Base-by-base conservation (phyloP, 1,140 invertebrate species). In the Sycophaga agraensis region DNA sequence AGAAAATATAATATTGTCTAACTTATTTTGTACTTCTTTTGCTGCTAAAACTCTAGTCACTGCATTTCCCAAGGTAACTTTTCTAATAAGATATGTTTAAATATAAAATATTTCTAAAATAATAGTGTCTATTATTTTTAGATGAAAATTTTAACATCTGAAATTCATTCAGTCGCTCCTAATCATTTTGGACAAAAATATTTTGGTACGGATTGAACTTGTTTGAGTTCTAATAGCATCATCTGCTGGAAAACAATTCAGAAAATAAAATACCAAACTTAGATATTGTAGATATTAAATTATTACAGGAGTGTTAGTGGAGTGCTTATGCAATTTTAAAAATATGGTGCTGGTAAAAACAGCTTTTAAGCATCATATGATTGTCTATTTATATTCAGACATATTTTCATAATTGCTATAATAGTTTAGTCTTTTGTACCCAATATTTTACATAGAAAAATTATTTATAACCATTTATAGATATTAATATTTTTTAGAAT, bases 101-200 rank as follows among this genome's bases (percentile, higher is more conserved):
- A 46, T 57, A 48, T 31, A 31, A 31, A 6, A 11, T 26, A 26
- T 39, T 39, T 39, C 35, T n/a, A 39, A 39, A 14, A 9, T 39
- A 31, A 31, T 19, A 48, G 8, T 37, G 14, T 11, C 14, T 40
- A 50, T 56, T 53, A 70, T 61, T 85, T 84, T 65, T 73, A 89
- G 82, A 89, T 99, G 87, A 96, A 91, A 76, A 95, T 98, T 69
- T 84, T 98, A 45, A 97, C 96, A 1, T 96, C 95, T 1, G 96
- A 98, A 80, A 85, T 99, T 40, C 93, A 98, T 81, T 88, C 89
- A 8, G 89, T 97, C n/a, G 93, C 94, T 22, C 96, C 96, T 14
- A 97, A 96, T 83, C 96, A 98, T 82, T 99, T 99, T 84, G 96
- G 96, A 66, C 93, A 96, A 82, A 97, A 96, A 82, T 98, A 98